A percentile compares a stretch with the other conserved stretches of the same genome.
phyloP scores from a whole-genome alignment of 2,113 vertebrate species.

The Delphinapterus leucas region DNA sequence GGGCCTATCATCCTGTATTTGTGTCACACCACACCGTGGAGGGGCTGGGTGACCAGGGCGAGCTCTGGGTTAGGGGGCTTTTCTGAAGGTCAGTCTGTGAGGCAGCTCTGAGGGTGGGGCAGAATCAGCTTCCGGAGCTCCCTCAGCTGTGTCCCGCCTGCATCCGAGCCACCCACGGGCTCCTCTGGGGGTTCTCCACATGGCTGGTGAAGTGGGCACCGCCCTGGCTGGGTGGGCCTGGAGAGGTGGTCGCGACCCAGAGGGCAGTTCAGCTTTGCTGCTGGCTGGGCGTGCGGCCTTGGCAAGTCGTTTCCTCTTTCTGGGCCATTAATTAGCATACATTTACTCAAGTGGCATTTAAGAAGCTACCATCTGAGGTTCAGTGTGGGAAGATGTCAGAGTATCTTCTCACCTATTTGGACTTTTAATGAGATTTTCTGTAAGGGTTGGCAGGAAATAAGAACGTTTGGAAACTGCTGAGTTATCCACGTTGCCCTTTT shows the following conservation, averaged over 20 bases:
- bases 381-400: not conserved
- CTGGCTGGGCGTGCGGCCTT: not conserved
- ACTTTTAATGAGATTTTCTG: not conserved
- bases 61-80: not conserved
- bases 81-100: not conserved
- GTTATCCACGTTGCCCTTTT: not conserved
- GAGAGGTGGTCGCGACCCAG: not conserved
- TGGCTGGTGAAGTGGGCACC: not conserved
- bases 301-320: not conserved
- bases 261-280: not conserved
- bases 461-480: not conserved
- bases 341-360: not conserved
- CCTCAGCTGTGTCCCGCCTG: rapidly evolving
- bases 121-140: not conserved
- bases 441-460: not conserved
- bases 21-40: not conserved
- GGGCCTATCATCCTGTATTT: not conserved
- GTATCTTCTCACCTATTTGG: not conserved
- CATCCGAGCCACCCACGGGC: not conserved
- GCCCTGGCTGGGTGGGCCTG: not conserved
- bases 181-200: not conserved
- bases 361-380: not conserved
- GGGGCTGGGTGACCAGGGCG: not conserved
- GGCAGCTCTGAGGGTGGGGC: not conserved
- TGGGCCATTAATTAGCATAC: not conserved